phyloP scores from a whole-genome alignment of 1,140 invertebrate species.

The Brachionus rotundiformis region DNA sequence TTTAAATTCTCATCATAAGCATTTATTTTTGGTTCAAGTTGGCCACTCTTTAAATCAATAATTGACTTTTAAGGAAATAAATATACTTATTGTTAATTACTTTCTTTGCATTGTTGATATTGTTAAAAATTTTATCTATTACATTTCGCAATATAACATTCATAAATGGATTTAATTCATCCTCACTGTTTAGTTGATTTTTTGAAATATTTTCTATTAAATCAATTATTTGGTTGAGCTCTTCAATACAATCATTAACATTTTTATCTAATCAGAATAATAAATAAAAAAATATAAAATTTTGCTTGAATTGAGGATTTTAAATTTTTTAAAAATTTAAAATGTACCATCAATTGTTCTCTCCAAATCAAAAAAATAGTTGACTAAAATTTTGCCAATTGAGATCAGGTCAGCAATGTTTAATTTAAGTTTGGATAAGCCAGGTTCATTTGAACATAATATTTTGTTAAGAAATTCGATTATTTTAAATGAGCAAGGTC shows the following conservation, averaged over 20 bases:
- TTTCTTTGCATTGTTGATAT: not conserved
- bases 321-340: not conserved
- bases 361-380: not conserved
- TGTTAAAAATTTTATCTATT: constrained; percentile 19
- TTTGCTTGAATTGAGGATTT: not conserved
- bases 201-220: constrained; percentile 2
- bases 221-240: constrained; percentile 8
- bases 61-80: not conserved
- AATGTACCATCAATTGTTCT: constrained; percentile 13
- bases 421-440: not conserved
- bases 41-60: not conserved
- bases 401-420: constrained; percentile 3
- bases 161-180: constrained; percentile 21
- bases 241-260: not conserved
- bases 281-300: not conserved
- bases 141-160: not conserved
- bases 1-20: constrained; percentile 25
- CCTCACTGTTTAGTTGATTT: not conserved
- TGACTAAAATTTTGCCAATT: not conserved
- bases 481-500: not conserved
- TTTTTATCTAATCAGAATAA: not conserved
- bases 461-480: constrained; percentile 18
- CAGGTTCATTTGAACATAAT: not conserved
- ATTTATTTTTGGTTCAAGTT: not conserved
- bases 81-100: not conserved